A percentile compares a stretch with the other conserved stretches of the same genome.
phyloP scores from a whole-genome alignment of 2,797 vertebrate genomes.

The Acanthurus lineatus region DNA sequence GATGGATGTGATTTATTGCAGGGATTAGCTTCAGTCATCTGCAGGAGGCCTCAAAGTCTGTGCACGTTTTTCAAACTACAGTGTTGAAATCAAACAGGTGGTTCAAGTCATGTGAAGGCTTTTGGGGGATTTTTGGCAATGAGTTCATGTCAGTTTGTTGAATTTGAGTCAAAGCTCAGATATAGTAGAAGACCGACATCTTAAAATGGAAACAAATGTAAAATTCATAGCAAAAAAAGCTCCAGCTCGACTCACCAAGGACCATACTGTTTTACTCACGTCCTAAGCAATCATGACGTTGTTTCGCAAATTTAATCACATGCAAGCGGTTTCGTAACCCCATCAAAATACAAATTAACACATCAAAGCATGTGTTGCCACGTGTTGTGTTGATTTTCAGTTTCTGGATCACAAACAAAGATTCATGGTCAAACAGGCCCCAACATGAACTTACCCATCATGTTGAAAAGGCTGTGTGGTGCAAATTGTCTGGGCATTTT shows the following conservation, averaged over 20 bases:
- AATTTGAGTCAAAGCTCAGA: slow-evolving; percentile 26
- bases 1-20: slow-evolving; percentile 61
- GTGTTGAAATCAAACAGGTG: slow-evolving; percentile 50
- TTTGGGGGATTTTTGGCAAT: slow-evolving; percentile 13
- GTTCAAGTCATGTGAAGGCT: slow-evolving; percentile 11
- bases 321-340: not conserved
- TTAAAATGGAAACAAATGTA: slow-evolving; percentile 27
- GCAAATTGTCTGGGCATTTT: slow-evolving; percentile 99
- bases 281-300: not conserved
- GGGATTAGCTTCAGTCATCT: slow-evolving; percentile 47
- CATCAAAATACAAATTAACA: slow-evolving; percentile 16
- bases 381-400: not conserved
- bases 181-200: slow-evolving; percentile 5
- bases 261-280: not conserved
- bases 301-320: not conserved
- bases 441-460: slow-evolving; percentile 93
- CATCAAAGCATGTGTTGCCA: slow-evolving; percentile 30
- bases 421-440: not conserved
- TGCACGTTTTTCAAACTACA: slow-evolving; percentile 20
- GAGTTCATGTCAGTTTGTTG: slow-evolving; percentile 34
- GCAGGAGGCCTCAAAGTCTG: slow-evolving; percentile 23
- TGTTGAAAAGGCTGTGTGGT: slow-evolving; percentile 99
- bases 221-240: slow-evolving; percentile 12
- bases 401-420: slow-evolving; percentile 2
- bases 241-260: not conserved